Evolutionary conservation across 2,113 vertebrate genomes (phyloP).

Genomic region (Pollachius pollachius): DNA sequence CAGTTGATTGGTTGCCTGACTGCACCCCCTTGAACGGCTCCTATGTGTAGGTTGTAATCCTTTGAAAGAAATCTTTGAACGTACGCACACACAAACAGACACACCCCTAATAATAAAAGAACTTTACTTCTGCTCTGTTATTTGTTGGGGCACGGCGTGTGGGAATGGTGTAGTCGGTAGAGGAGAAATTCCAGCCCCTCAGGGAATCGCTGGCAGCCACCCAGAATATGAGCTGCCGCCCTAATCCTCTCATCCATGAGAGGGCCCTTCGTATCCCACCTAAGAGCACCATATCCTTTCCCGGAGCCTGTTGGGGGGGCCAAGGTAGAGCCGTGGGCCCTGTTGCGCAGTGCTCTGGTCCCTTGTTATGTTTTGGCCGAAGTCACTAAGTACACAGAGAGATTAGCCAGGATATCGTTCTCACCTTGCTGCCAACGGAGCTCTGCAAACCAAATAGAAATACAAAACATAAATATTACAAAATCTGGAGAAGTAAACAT

Average conservation of each 20-base stretch:
- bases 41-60: conserved; percentile 55
- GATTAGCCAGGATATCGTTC: no score
- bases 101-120: conserved; percentile 62
- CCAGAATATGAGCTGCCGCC: conserved; percentile 32
- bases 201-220: conserved; percentile 29
- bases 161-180: conserved; percentile 19
- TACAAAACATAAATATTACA: no score
- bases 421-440: no score
- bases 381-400: no score
- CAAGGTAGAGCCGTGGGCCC: no score
- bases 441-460: no score
- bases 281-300: not conserved
- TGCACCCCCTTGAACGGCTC: conserved; percentile 41
- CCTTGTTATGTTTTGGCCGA: no score
- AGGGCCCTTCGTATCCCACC: conserved; percentile 37
- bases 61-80: conserved; percentile 49
- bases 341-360: no score
- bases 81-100: conserved; percentile 20
- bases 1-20: conserved; percentile 43
- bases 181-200: conserved; percentile 49
- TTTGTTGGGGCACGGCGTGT: conserved; percentile 46
- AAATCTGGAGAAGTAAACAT: no score
- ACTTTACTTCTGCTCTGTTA: conserved; percentile 49
- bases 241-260: conserved; percentile 49
- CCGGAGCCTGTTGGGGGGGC: no score